Base-by-base conservation (phyloP, 2,888 invertebrate species). In the Agriopis marginaria region DNA sequence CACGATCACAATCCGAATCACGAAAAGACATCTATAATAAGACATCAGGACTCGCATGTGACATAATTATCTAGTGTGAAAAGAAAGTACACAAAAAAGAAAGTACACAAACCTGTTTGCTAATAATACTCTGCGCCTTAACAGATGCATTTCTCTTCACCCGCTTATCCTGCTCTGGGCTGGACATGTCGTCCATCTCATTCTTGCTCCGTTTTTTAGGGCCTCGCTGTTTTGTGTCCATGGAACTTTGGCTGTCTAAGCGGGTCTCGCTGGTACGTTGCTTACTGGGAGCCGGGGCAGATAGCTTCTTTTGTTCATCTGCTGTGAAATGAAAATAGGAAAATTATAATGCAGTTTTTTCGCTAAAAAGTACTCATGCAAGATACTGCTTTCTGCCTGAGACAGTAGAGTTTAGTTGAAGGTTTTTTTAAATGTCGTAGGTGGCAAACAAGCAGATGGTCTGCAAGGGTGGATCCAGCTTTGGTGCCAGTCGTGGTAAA, bases 161-260 rank as follows among this genome's bases (percentile, higher is more conserved):
- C 10, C 93, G 78, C 66, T 93, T 94, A 59, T 94, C 93, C 65
- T 85, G 86, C 68, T 92, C 93, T 0, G 94, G 93, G 64, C 93
- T 93, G 0, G 74, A 82, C 61, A 90, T 80, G 12, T 85, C 92
- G 0, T 93, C 93, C 55, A 93, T 89, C 68, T 93, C 92, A 78
- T 92, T 82, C 75, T 93, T 93, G 74, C 85, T 89, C 0, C 94
- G 87, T 80, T 94, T 94, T 78, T 91, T 92, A 0, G 91, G 86
- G 0, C 77, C 77, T 39, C 82, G 71, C 42, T 74, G 72, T 0
- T 84, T 71, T 0, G 8, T 17, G 10, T 75, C 79, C 32, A 79
- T 86, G 9, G 86, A 86, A 0, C 71, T 66, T 0, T 84, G 84
- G 63, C 82, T 81, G 1, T 58, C n/a, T 1, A n/a, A 14, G 3